A percentile compares a stretch with the other conserved stretches of the same genome.
phyloP scores from a whole-genome alignment of 2,113 vertebrate species.

The Taurulus bubalis region DNA sequence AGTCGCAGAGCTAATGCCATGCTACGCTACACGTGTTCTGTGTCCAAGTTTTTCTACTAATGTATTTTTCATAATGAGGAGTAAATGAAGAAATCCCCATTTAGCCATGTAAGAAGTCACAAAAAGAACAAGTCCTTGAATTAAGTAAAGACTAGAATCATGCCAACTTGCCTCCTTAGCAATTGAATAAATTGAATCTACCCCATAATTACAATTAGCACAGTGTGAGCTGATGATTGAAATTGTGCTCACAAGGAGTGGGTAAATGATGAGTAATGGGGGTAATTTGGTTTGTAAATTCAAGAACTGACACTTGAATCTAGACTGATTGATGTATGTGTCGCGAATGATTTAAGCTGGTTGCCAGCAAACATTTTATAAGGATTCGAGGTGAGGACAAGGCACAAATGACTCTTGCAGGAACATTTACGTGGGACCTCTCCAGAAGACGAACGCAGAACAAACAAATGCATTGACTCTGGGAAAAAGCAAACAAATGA shows the following conservation, averaged over 20 bases:
- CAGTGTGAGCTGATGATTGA: slow-evolving; percentile 86
- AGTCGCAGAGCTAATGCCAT: slow-evolving; percentile 5
- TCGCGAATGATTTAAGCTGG: slow-evolving; percentile 72
- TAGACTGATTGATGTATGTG: slow-evolving; percentile 80
- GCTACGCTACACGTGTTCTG: slow-evolving; percentile 20
- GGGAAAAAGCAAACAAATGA: slow-evolving; percentile 20
- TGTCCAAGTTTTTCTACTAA: background rate
- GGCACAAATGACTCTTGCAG: slow-evolving; percentile 38
- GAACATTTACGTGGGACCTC: slow-evolving; percentile 30
- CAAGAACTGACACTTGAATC: slow-evolving; percentile 84
- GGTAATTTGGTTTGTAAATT: slow-evolving; percentile 87
- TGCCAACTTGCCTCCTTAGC: slow-evolving; percentile 84
- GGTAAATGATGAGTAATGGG: slow-evolving; percentile 85
- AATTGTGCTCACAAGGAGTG: slow-evolving; percentile 85
- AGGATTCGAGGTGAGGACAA: slow-evolving; percentile 71
- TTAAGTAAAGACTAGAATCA: slow-evolving; percentile 81
- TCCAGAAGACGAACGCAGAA: slow-evolving; percentile 8
- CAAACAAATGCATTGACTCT: slow-evolving; percentile 12
- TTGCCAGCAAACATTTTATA: slow-evolving; percentile 80
- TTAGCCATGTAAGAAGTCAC: slow-evolving; percentile 59
- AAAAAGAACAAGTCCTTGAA: slow-evolving; percentile 76
- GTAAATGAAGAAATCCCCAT: slow-evolving; percentile 63
- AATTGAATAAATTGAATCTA: slow-evolving; percentile 85
- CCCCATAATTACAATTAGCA: slow-evolving; percentile 89
- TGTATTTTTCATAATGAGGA: slow-evolving; percentile 47